A percentile compares a stretch with the other conserved stretches of the same genome.
Conservation (phyloP, 2,113 vertebrate species). For the Ginglymostoma cirratum region DNA sequence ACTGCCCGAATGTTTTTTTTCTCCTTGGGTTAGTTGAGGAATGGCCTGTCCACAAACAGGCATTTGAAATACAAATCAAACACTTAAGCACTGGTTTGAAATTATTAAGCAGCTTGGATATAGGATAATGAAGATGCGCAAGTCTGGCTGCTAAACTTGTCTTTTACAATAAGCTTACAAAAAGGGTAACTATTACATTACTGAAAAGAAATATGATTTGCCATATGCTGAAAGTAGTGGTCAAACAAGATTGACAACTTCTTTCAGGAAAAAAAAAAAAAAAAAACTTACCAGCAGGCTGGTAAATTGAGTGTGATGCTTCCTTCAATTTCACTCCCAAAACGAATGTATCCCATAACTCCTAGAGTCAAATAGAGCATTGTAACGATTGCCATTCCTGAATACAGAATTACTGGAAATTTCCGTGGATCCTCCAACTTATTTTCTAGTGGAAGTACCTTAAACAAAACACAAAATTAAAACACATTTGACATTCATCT, state of each 20-base stretch:
- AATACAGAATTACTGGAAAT: constrained; percentile 71
- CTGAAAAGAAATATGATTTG: neutral
- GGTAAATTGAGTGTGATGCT: constrained; percentile 94
- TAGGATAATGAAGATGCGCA: neutral
- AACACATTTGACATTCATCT: neutral
- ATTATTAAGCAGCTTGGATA: neutral
- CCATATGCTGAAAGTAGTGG: neutral
- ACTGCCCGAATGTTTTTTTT: neutral
- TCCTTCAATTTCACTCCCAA: constrained; percentile 64
- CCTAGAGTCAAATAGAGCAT: constrained; percentile 79
- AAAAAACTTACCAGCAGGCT: constrained; percentile 77
- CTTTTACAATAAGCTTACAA: neutral
- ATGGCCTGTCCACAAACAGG: neutral
- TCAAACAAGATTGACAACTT: neutral
- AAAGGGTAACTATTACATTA: neutral
- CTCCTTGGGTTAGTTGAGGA: neutral
- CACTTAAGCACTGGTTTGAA: neutral
- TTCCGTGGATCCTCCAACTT: constrained; percentile 82
- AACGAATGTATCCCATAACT: constrained; percentile 80
- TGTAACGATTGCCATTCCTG: constrained; percentile 81
- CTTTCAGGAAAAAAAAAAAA: neutral
- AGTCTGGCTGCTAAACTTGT: neutral
- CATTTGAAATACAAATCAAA: neutral
- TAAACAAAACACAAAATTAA: constrained; percentile 18
- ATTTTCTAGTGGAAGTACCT: constrained; percentile 94